Conservation (phyloP, 92 coral and sea anemone genomes). For the Bergia sp. region DNA sequence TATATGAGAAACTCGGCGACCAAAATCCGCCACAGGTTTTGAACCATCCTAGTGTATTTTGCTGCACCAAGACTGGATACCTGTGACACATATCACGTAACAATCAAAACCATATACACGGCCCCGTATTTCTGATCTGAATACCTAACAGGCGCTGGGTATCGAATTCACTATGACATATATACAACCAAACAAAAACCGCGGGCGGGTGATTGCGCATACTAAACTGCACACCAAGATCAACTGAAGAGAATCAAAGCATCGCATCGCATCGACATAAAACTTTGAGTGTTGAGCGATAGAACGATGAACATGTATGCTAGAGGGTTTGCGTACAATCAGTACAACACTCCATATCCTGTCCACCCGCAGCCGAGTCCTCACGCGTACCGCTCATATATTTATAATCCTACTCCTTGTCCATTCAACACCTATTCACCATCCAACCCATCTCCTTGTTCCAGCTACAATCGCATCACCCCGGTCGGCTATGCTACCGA, state of each 20-base stretch:
- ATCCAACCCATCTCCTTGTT: slow-evolving; percentile 35
- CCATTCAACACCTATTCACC: slow-evolving; percentile 45
- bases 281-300: background rate
- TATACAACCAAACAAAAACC: slow-evolving; percentile 31
- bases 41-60: slow-evolving; percentile 6
- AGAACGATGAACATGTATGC: slow-evolving; percentile 33
- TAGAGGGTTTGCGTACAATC: slow-evolving; percentile 35
- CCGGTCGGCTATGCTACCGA: slow-evolving; percentile 28
- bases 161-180: slow-evolving; percentile 42
- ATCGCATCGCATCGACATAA: background rate
- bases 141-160: slow-evolving; percentile 26
- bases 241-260: background rate
- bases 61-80: slow-evolving; percentile 5
- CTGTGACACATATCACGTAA: slow-evolving; percentile 29
- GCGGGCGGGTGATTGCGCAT: slow-evolving; percentile 9
- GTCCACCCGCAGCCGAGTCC: slow-evolving; percentile 38
- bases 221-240: background rate
- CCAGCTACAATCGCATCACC: slow-evolving; percentile 33
- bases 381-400: slow-evolving; percentile 37
- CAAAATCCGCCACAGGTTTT: slow-evolving; percentile 8
- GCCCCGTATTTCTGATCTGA: slow-evolving; percentile 12
- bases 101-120: slow-evolving; percentile 27
- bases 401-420: slow-evolving; percentile 37
- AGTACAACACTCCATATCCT: slow-evolving; percentile 32
- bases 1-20: background rate